A percentile compares a stretch with the other conserved stretches of the same genome.
phyloP scores from a whole-genome alignment of 2,888 invertebrate species.

The Iphiclides podalirius region DNA sequence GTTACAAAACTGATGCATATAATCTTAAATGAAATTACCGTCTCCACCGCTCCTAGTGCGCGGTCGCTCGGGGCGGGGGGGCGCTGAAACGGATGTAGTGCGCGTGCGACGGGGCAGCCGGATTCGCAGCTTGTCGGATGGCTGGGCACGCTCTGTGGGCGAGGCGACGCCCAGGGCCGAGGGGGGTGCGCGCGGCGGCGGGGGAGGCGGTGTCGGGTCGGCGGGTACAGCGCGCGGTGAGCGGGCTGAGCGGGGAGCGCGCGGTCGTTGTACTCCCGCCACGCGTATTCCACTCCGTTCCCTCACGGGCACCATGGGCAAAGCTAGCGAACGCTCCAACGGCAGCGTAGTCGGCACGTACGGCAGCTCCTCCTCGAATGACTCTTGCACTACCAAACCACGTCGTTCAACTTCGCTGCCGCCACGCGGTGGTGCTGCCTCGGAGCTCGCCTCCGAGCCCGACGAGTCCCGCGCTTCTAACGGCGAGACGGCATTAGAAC shows the following conservation, averaged over 20 bases:
- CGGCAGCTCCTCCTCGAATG: conserved; percentile 92
- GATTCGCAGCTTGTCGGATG: conserved; percentile 66
- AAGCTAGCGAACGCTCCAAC: conserved; percentile 88
- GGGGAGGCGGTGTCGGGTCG: conserved; percentile 38
- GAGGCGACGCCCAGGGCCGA: conserved; percentile 35
- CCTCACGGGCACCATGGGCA: conserved; percentile 88
- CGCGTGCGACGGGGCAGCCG: conserved; percentile 55
- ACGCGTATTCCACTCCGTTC: conserved; percentile 60
- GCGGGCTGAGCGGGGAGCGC: conserved; percentile 86
- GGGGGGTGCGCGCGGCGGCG: conserved; percentile 37
- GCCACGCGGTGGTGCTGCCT: conserved; percentile 56
- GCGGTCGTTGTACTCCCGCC: conserved; percentile 76
- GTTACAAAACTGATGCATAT: no score
- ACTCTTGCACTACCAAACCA: conserved; percentile 87
- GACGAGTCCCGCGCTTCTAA: conserved; percentile 77
- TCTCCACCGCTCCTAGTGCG: conserved; percentile 55
- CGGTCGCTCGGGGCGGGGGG: conserved; percentile 35
- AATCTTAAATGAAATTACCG: conserved; percentile 38
- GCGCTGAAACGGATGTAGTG: conserved; percentile 38
- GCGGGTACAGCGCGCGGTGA: conserved; percentile 58
- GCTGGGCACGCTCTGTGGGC: conserved; percentile 48
- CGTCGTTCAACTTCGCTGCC: conserved; percentile 84
- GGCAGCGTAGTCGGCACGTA: conserved; percentile 95
- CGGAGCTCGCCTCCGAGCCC: conserved; percentile 87
- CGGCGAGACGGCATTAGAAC: neutral